Evolutionary conservation across 2,797 vertebrate species (phyloP).

Genomic region (Alectoris magna): DNA sequence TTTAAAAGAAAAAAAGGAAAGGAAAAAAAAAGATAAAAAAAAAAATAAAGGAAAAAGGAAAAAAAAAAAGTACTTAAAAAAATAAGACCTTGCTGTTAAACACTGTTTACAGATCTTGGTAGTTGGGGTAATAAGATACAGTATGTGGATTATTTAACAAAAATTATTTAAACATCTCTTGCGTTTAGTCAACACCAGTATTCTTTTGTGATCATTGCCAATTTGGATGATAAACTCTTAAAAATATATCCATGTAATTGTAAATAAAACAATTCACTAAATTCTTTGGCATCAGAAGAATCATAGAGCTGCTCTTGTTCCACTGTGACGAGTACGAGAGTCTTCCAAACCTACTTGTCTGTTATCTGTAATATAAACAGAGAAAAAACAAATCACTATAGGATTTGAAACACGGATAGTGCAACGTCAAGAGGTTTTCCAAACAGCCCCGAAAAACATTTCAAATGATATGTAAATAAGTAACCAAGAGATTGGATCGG

Average conservation of each 20-base stretch:
- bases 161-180: constrained; percentile 52
- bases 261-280: constrained; percentile 72
- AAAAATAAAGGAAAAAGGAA: background rate
- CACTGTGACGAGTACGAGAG: constrained; percentile 95
- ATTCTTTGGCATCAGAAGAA: constrained; percentile 88
- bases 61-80: constrained; percentile 16
- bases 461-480: constrained; percentile 83
- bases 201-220: constrained; percentile 53
- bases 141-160: constrained; percentile 54
- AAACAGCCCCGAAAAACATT: constrained; percentile 74
- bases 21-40: background rate
- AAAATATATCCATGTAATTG: constrained; percentile 45
- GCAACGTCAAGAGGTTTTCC: constrained; percentile 77
- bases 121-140: constrained; percentile 65
- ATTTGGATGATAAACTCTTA: constrained; percentile 48
- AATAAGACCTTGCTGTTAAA: constrained; percentile 69
- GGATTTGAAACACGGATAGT: constrained; percentile 70
- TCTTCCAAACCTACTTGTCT: constrained; percentile 92
- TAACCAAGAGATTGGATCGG: constrained; percentile 81
- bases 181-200: constrained; percentile 53
- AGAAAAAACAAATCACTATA: constrained; percentile 72
- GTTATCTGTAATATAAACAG: constrained; percentile 89
- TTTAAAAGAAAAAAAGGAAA: constrained; percentile 3
- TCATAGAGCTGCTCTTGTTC: constrained; percentile 89
- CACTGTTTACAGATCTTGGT: constrained; percentile 73